phyloP scores from a whole-genome alignment of 2,888 invertebrate species.

The Bedellia somnulentella region DNA sequence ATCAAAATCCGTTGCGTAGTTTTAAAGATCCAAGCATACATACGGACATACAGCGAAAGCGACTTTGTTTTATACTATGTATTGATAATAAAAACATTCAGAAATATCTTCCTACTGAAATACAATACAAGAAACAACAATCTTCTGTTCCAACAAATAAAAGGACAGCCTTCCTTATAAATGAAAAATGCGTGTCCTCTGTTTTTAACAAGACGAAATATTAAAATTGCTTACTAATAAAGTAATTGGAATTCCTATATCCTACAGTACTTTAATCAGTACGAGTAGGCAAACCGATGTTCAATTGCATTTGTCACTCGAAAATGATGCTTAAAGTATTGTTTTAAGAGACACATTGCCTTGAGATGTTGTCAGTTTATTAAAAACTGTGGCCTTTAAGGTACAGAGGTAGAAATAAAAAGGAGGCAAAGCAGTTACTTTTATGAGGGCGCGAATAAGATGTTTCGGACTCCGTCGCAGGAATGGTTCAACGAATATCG shows the following conservation, averaged over 20 bases:
- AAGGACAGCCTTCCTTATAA: no score
- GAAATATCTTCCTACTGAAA: no score
- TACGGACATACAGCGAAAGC: no score
- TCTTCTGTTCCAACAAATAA: no score
- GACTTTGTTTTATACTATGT: no score
- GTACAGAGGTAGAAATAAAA: slow-evolving; percentile 58
- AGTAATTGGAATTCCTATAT: slow-evolving; percentile 58
- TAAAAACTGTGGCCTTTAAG: slow-evolving; percentile 60
- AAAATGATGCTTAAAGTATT: no score
- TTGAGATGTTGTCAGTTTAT: slow-evolving; percentile 31
- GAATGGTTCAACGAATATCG: slow-evolving; percentile 29
- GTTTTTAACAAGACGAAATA: slow-evolving; percentile 1
- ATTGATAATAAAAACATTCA: no score
- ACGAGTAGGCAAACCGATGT: slow-evolving; percentile 50
- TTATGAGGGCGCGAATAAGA: slow-evolving; percentile 63
- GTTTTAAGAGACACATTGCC: slow-evolving; percentile 19
- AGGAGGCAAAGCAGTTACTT: slow-evolving; percentile 60
- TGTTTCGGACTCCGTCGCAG: slow-evolving; percentile 56
- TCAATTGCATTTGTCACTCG: slow-evolving; percentile 4
- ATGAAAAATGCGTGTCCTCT: no score
- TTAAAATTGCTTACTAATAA: slow-evolving; percentile 34
- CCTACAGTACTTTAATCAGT: slow-evolving; percentile 40
- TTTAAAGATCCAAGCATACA: no score
- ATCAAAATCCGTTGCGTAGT: no score
- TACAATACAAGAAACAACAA: no score